Conservation (phyloP, 1,140 invertebrate species). For the Brachionus rotundiformis region DNA sequence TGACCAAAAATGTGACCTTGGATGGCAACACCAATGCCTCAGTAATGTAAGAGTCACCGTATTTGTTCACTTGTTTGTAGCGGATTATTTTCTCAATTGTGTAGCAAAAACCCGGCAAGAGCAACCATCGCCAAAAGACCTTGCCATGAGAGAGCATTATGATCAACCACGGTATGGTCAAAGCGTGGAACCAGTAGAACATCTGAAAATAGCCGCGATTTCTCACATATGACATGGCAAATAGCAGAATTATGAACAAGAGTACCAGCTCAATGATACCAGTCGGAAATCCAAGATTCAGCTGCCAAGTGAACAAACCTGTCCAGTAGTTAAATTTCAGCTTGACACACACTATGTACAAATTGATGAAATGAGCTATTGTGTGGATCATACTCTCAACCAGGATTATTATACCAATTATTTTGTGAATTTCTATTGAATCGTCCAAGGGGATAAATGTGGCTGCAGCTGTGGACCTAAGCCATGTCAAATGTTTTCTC, state of each 20-base stretch:
- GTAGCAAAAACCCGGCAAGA: conserved; percentile 78
- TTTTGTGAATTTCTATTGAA: conserved; percentile 88
- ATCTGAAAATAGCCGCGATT: conserved; percentile 89
- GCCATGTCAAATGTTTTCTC: conserved; percentile 76
- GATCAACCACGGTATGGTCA: conserved; percentile 86
- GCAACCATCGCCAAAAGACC: conserved; percentile 94
- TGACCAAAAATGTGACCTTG: conserved; percentile 72
- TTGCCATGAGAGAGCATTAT: conserved; percentile 82
- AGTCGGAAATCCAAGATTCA: conserved; percentile 73
- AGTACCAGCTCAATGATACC: conserved; percentile 76
- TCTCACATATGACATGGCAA: conserved; percentile 81
- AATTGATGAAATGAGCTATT: conserved; percentile 80
- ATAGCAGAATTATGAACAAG: conserved; percentile 77
- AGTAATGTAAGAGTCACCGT: conserved; percentile 70
- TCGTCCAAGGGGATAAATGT: conserved; percentile 80
- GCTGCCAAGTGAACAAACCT: conserved; percentile 72
- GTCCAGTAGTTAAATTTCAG: background rate
- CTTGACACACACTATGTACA: conserved; percentile 60
- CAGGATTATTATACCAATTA: conserved; percentile 79
- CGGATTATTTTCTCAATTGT: conserved; percentile 73
- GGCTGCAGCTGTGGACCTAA: conserved; percentile 65
- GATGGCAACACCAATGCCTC: conserved; percentile 79
- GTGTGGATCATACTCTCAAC: conserved; percentile 77
- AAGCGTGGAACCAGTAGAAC: conserved; percentile 90
- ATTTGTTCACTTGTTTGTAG: conserved; percentile 59